phyloP scores from a whole-genome alignment of 2,888 invertebrate species.

The Melanchra persicariae region DNA sequence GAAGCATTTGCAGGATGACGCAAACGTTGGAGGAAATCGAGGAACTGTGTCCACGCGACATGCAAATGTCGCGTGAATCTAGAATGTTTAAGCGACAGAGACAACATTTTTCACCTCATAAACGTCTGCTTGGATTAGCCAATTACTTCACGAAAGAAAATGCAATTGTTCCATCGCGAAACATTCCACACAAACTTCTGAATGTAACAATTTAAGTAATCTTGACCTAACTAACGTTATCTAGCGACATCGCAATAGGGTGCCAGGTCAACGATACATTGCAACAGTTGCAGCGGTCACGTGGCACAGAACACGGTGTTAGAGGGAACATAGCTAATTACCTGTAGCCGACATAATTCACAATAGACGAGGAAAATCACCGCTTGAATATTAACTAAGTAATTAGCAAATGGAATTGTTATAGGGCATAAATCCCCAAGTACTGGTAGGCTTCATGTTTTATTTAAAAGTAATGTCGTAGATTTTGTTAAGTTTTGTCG shows the following conservation, averaged over 20 bases:
- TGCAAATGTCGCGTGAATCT: constrained; percentile 23
- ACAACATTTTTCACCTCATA: constrained; percentile 39
- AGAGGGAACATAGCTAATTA: constrained; percentile 55
- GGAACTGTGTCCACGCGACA: constrained; percentile 22
- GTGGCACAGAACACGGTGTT: constrained; percentile 36
- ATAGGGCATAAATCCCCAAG: constrained; percentile 52
- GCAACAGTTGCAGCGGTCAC: constrained; percentile 45
- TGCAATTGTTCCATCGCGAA: neutral
- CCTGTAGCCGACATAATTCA: constrained; percentile 54
- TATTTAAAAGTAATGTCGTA: constrained; percentile 24
- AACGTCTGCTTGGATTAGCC: constrained; percentile 40
- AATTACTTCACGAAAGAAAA: constrained; percentile 2
- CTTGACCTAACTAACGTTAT: constrained; percentile 47
- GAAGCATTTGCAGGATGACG: constrained; percentile 36
- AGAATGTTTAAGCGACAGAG: neutral
- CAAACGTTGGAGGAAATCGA: constrained; percentile 29
- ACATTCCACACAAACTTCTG: constrained; percentile 1
- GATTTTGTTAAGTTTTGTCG: neutral
- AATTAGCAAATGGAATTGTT: constrained; percentile 64
- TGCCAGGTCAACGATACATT: constrained; percentile 48
- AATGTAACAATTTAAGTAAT: constrained; percentile 31
- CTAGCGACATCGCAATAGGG: constrained; percentile 41
- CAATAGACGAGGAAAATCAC: constrained; percentile 66
- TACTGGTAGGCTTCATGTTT: constrained; percentile 42
- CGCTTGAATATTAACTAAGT: constrained; percentile 63